Evolutionary conservation across 1,140 invertebrate species (phyloP).

Genomic region (Ylistrum balloti): DNA sequence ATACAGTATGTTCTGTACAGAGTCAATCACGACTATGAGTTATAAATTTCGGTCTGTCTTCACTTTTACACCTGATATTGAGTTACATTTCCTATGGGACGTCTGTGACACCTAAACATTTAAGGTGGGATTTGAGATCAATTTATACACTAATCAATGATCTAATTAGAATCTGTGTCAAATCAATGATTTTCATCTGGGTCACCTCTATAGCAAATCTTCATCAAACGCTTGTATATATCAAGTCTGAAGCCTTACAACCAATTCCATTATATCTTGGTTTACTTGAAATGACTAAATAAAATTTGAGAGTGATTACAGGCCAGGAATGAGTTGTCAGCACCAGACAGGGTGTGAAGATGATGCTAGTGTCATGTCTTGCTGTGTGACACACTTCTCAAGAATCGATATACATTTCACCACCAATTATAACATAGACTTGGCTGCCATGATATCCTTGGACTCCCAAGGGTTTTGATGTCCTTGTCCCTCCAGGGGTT

Average conservation of each 20-base stretch:
- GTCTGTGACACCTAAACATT: not conserved
- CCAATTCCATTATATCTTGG: not conserved
- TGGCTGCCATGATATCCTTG: not conserved
- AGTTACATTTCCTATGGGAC: not conserved
- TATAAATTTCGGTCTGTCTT: not conserved
- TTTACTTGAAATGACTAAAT: not conserved
- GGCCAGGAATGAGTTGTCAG: not conserved
- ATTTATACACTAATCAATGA: not conserved
- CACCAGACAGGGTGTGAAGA: not conserved
- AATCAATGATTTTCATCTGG: not conserved
- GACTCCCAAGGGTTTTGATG: not conserved
- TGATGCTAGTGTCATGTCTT: not conserved
- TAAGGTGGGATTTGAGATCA: not conserved
- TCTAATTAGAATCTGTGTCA: not conserved
- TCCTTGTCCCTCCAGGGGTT: not conserved
- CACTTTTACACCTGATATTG: not conserved
- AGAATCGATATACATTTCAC: conserved; percentile 13
- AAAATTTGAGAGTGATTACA: not conserved
- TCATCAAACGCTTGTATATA: not conserved
- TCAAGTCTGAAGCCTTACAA: not conserved
- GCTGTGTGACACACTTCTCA: not conserved
- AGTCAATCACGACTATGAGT: not conserved
- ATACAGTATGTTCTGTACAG: too few relatives aligned
- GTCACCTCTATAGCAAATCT: not conserved
- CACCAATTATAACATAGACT: conserved; percentile 7